A percentile compares a stretch with the other conserved stretches of the same genome.
These are phyloP conservation scores for Orchesella flavescens DNA, from an alignment of 2,888 invertebrate species.

Conservation along the genomic window DNA sequence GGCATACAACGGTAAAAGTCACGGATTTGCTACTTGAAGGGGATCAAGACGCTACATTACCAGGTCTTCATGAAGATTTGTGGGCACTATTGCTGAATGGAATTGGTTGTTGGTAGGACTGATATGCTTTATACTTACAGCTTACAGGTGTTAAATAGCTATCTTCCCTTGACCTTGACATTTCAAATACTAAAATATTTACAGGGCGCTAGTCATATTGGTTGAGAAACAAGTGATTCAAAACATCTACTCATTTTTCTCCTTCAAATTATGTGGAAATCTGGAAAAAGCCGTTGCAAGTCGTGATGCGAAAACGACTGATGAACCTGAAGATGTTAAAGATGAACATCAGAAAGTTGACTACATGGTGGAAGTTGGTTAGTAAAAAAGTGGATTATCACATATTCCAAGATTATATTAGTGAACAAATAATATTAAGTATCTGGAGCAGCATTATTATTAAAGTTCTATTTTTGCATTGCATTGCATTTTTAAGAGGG, in stretches of 20 bases:
- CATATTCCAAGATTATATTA: too few species aligned
- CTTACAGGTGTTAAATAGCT: too few species aligned
- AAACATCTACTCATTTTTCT: neutral
- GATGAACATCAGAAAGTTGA: constrained; percentile 63
- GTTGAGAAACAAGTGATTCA: constrained; percentile 45
- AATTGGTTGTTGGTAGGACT: constrained; percentile 48
- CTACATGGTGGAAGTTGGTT: constrained; percentile 65
- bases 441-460: too few species aligned
- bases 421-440: too few species aligned
- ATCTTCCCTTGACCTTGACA: too few species aligned
- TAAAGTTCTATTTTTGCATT: too few species aligned
- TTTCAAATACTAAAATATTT: neutral
- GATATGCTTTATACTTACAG: neutral
- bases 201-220: constrained; percentile 48
- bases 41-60: neutral
- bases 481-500: constrained; percentile 55
- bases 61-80: constrained; percentile 42
- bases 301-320: constrained; percentile 33
- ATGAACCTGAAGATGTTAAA: constrained; percentile 65
- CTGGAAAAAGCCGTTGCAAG: constrained; percentile 48
- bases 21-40: neutral
- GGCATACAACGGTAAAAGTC: too few species aligned
- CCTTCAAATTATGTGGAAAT: constrained; percentile 53
- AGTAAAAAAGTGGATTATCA: neutral
- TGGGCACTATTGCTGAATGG: constrained; percentile 47